Conservation (phyloP, 1,140 invertebrate genomes). For the Halesus radiatus region DNA sequence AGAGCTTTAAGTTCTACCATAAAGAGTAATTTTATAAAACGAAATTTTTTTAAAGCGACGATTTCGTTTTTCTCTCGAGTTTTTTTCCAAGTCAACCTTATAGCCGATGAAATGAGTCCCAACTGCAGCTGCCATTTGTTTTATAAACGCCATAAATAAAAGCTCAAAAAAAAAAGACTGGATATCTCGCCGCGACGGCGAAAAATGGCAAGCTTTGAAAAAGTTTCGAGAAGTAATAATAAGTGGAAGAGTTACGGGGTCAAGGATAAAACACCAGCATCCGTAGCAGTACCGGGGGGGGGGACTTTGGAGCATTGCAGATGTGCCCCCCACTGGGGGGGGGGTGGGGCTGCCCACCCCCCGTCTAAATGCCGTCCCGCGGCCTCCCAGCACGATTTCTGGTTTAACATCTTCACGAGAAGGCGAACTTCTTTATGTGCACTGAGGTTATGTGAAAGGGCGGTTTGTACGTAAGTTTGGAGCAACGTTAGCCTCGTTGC, state of each 20-base stretch:
- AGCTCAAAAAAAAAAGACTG: not conserved
- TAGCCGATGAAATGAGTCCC: not conserved
- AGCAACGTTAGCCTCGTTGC: not conserved
- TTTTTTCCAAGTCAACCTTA: no score
- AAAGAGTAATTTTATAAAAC: no score
- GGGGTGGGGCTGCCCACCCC: not conserved
- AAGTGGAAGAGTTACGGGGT: conserved; percentile 27
- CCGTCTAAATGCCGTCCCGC: not conserved
- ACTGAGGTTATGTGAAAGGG: no score
- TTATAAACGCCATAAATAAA: conserved; percentile 10
- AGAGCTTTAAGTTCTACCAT: no score
- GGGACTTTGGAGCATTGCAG: conserved; percentile 21
- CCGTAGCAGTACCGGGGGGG: conserved; percentile 7
- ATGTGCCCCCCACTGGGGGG: not conserved
- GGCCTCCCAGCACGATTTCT: conserved; percentile 30
- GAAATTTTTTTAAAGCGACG: no score
- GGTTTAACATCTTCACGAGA: conserved; percentile 35
- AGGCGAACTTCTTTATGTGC: conserved; percentile 17
- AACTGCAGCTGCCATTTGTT: not conserved
- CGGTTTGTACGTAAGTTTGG: no score
- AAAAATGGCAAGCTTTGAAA: conserved; percentile 6
- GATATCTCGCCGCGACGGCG: not conserved
- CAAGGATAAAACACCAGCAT: conserved; percentile 39
- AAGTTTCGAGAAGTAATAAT: conserved; percentile 2
- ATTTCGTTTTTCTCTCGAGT: no score